Evolutionary conservation across 2,113 vertebrate species (phyloP), one percentile per base, ranked within the genome.

Genomic region (Cyprinodon brontotheroides): DNA sequence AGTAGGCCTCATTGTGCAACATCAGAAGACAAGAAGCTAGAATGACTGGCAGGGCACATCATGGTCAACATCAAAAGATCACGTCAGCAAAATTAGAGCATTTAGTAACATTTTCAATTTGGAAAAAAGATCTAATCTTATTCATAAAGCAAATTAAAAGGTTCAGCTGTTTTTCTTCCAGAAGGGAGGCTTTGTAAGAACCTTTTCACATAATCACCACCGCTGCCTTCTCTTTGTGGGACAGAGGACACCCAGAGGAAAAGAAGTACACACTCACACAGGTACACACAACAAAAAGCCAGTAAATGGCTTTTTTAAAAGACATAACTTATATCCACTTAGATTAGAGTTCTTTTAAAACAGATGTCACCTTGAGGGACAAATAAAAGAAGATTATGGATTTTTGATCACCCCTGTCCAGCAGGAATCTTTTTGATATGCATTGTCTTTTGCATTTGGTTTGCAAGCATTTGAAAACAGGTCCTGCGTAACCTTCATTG

Each of bases 291-390:
- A 84, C 83, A n/a, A 87, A 87, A 89, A 82, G 83, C 72, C 69
- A 72, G 53, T 79, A 88, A 85, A 84, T 86, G 72, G 78, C 81
- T 78, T 89, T 80, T 85, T 68, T n/a, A n/a, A 83, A 83, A 83
- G 83, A 79, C 38, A n/a, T n/a, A n/a, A n/a, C 79, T 91, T 87
- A 85, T 88, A 87, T 87, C 77, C 76, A 43, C 85, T 81, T 62
- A 84, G 86, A 87, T 89, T 79, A 89, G 82, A 87, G 83, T 86
- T 82, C 77, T 90, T 89, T 89, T 85, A 82, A 90, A 90, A 90
- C 72, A 82, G 68, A 80, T 89, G 82, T 91, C 89, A 91, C 84
- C 86, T 91, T 88, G 83, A n/a, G 85, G 80, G 85, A 77, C 77
- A 86, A 81, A 86, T 78, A 87, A 85, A 86, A 80, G 83, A 86